phyloP scores from a whole-genome alignment of 2,113 vertebrate genomes.

The Mastomys natalensis region DNA sequence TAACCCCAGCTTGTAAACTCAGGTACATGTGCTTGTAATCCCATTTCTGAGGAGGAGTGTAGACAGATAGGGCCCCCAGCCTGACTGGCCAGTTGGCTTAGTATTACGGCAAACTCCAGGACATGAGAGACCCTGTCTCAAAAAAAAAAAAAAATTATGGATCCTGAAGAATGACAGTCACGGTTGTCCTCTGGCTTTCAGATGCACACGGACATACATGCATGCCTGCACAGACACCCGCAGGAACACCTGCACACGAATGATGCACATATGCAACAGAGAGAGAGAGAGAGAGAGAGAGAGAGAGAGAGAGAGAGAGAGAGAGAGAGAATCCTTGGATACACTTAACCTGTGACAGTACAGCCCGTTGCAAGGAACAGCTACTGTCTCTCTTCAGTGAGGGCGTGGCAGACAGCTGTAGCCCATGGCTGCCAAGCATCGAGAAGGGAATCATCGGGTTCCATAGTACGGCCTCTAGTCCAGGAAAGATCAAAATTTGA shows the following conservation, averaged over 20 bases:
- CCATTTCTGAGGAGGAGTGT: too few relatives aligned
- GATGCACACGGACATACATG: neutral
- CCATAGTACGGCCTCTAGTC: neutral
- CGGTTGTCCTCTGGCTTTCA: neutral
- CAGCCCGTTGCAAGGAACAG: too few relatives aligned
- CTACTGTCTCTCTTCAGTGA: too few relatives aligned
- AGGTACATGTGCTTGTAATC: neutral
- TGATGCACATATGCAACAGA: neutral
- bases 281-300: neutral
- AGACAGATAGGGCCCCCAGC: neutral
- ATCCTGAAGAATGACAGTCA: neutral
- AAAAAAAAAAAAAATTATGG: neutral
- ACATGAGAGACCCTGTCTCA: neutral
- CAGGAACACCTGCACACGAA: neutral
- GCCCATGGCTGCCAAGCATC: neutral
- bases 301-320: neutral
- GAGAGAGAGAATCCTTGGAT: neutral
- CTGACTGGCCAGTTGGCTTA: neutral
- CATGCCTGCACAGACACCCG: neutral
- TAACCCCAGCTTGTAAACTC: neutral
- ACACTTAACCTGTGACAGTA: neutral
- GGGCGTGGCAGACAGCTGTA: neutral
- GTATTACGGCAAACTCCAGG: neutral
- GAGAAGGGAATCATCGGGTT: too few relatives aligned
- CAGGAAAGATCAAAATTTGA: neutral